Conservation (phyloP, 2,113 vertebrate species). For the Eleginops maclovinus region DNA sequence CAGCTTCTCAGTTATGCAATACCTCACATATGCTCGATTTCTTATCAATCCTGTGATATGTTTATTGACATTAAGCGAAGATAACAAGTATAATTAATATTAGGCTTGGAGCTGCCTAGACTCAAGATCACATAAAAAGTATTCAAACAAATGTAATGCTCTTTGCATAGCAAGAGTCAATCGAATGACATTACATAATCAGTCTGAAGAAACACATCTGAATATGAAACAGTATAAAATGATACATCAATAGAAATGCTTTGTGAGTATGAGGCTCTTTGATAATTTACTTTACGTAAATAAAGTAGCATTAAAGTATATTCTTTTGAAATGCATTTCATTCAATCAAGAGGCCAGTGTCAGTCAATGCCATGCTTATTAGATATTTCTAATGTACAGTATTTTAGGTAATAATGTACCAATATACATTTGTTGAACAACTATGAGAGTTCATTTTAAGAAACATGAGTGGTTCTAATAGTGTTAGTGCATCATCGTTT, state of each 20-base stretch:
- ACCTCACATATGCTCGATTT: not conserved
- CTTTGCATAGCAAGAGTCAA: not conserved
- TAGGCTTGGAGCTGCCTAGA: not conserved
- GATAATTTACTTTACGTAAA: conserved; percentile 17
- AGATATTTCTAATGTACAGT: not conserved
- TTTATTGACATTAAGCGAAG: conserved; percentile 4
- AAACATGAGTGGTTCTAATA: conserved; percentile 40
- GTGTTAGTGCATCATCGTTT: conserved; percentile 5
- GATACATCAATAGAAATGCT: not conserved
- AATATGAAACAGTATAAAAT: not conserved
- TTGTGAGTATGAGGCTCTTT: not conserved
- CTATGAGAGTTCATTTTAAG: conserved; percentile 1
- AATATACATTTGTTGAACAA: not conserved
- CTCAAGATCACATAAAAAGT: not conserved
- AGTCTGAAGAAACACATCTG: conserved; percentile 2
- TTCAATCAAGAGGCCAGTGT: not conserved
- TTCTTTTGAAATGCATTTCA: conserved; percentile 48
- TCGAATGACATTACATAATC: conserved; percentile 14
- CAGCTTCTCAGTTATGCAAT: not conserved
- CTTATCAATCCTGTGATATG: conserved; percentile 46
- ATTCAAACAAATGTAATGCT: conserved; percentile 1
- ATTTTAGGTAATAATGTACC: not conserved
- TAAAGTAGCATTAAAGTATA: conserved; percentile 28
- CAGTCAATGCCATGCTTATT: not conserved
- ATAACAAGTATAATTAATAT: not conserved